phyloP scores from a whole-genome alignment of 2,797 vertebrate genomes.

The Lacerta viridis region DNA sequence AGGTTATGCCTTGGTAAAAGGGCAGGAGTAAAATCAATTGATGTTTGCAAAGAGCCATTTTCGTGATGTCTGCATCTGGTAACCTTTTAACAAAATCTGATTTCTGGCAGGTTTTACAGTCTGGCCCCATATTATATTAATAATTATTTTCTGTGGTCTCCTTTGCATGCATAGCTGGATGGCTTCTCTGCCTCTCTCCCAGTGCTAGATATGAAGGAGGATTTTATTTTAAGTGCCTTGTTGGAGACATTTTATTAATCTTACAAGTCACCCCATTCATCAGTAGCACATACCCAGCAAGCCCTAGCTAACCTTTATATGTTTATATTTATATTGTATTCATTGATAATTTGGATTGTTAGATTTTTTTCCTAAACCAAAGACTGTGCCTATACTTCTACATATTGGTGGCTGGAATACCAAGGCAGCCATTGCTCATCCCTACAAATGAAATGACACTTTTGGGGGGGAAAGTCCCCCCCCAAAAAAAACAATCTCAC shows the following conservation, averaged over 20 bases:
- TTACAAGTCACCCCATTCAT: no score
- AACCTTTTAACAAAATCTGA: constrained; percentile 66
- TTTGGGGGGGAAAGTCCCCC: no score
- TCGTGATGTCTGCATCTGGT: constrained; percentile 10
- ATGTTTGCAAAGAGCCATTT: constrained; percentile 38
- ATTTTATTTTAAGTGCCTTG: neutral
- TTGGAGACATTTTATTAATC: neutral
- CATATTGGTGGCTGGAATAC: neutral
- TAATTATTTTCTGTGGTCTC: neutral
- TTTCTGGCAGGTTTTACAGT: constrained; percentile 50
- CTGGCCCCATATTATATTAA: constrained; percentile 5
- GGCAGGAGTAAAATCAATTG: constrained; percentile 51
- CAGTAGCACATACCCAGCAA: neutral
- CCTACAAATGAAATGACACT: no score
- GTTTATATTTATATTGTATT: neutral
- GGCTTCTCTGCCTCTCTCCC: neutral
- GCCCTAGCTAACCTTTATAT: neutral
- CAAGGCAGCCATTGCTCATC: neutral
- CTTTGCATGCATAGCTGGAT: constrained; percentile 43
- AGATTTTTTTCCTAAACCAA: neutral
- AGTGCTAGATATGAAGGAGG: neutral
- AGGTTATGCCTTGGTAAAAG: constrained; percentile 53
- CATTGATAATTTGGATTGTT: neutral
- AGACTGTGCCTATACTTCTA: neutral
- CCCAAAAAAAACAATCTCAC: no score